Conservation (phyloP, 2,797 vertebrate species). For the Poliocrania exsul region DNA sequence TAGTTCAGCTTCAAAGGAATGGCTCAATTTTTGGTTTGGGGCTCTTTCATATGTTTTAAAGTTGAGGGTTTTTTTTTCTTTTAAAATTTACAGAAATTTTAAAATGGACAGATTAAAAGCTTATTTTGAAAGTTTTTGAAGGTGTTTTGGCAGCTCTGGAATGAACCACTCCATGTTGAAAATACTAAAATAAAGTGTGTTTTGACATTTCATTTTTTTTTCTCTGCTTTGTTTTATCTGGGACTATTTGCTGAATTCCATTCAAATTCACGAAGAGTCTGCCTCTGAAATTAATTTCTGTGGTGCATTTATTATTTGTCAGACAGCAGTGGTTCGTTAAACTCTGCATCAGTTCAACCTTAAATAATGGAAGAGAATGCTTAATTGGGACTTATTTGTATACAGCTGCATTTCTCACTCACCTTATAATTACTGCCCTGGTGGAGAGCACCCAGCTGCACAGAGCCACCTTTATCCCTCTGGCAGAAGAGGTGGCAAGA, state of each 20-base stretch:
- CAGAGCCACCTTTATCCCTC: not conserved
- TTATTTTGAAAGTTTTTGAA: slow-evolving; percentile 28
- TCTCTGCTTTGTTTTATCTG: slow-evolving; percentile 21
- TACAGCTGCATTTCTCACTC: not conserved
- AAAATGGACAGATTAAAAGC: slow-evolving; percentile 16
- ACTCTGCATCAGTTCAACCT: not conserved
- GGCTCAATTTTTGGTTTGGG: not conserved
- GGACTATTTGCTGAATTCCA: slow-evolving; percentile 25
- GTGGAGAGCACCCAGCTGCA: not conserved
- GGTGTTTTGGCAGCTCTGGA: slow-evolving; percentile 39
- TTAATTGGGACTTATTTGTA: not conserved
- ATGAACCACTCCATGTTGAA: not conserved
- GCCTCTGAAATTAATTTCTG: slow-evolving; percentile 9
- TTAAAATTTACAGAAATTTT: slow-evolving; percentile 1
- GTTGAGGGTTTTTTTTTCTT: not conserved
- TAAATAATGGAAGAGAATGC: not conserved
- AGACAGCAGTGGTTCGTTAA: slow-evolving; percentile 29
- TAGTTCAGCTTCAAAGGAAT: not conserved
- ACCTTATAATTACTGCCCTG: not conserved
- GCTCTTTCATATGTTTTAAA: not conserved
- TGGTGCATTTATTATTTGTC: slow-evolving; percentile 12
- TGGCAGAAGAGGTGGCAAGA: not conserved
- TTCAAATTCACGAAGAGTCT: slow-evolving; percentile 24
- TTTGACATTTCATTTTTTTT: slow-evolving; percentile 7
- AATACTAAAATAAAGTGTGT: not conserved